A percentile compares a stretch with the other conserved stretches of the same genome.
phyloP scores from a whole-genome alignment of 2,888 invertebrate genomes.

The Ophion ventricosus region DNA sequence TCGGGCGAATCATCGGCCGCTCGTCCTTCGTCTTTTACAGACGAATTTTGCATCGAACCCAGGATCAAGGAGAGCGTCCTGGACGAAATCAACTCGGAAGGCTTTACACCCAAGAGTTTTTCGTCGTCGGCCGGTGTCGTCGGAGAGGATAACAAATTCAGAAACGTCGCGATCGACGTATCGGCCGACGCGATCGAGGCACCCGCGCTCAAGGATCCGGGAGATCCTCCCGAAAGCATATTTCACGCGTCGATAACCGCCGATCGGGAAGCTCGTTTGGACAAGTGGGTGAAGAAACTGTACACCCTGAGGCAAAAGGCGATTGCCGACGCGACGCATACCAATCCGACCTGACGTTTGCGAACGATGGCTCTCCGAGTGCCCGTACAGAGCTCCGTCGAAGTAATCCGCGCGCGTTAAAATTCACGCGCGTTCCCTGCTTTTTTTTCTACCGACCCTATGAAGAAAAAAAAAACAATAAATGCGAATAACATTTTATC shows the following conservation, averaged over 20 bases:
- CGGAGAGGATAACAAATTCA: conserved; percentile 86
- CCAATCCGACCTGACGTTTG: conserved; percentile 54
- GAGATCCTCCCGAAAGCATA: conserved; percentile 76
- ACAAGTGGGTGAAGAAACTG: conserved; percentile 90
- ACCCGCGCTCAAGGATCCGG: conserved; percentile 83
- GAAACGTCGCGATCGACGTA: conserved; percentile 90
- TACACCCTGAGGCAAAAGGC: conserved; percentile 88
- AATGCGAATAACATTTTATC: too few species aligned
- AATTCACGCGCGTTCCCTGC: too few species aligned
- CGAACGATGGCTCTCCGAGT: not conserved
- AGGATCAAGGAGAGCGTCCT: conserved; percentile 84
- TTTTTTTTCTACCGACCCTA: too few species aligned
- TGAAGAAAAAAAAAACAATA: too few species aligned
- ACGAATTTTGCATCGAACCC: conserved; percentile 79
- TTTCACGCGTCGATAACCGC: conserved; percentile 85
- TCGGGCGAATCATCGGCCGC: not conserved
- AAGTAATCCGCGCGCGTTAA: too few species aligned
- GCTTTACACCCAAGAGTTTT: conserved; percentile 86
- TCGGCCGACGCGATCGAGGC: conserved; percentile 89
- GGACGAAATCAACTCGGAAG: conserved; percentile 89
- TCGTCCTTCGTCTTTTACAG: conserved; percentile 64
- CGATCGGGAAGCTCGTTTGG: conserved; percentile 88
- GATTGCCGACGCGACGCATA: conserved; percentile 81
- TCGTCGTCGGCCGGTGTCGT: conserved; percentile 83
- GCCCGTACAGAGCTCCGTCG: too few species aligned